Evolutionary conservation across 2,113 vertebrate genomes (phyloP).

Genomic region (Silurus meridionalis): DNA sequence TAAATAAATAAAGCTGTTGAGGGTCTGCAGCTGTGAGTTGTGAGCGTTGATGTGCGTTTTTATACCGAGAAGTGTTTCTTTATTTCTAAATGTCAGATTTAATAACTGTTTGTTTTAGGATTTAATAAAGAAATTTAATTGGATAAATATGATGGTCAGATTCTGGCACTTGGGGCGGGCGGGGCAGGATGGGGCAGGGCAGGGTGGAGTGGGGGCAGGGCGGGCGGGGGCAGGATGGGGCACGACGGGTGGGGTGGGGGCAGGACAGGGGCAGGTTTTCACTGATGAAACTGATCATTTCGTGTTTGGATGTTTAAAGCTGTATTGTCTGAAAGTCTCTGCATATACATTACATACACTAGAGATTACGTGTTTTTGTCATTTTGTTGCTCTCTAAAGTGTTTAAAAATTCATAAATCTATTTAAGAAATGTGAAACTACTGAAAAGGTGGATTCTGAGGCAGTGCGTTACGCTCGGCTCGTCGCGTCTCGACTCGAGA

Average conservation of each 20-base stretch:
- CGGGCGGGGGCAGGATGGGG: no score
- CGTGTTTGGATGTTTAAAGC: slow-evolving; percentile 41
- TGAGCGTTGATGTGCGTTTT: slow-evolving; percentile 17
- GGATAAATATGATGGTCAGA: slow-evolving; percentile 43
- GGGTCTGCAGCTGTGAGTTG: slow-evolving; percentile 1
- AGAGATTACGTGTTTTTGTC: slow-evolving; percentile 46
- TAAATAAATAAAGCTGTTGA: slow-evolving; percentile 6
- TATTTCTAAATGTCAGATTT: slow-evolving; percentile 26
- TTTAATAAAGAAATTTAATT: slow-evolving; percentile 26
- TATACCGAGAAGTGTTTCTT: slow-evolving; percentile 21
- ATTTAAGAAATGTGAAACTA: not conserved
- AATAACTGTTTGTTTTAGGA: slow-evolving; percentile 35
- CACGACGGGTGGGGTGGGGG: no score
- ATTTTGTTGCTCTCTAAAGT: slow-evolving; percentile 37
- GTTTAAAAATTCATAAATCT: slow-evolving; percentile 9
- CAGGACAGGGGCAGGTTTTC: not conserved
- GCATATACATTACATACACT: slow-evolving; percentile 38
- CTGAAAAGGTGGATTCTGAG: not conserved
- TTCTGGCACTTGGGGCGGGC: not conserved
- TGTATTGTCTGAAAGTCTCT: slow-evolving; percentile 39
- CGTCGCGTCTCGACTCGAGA: slow-evolving; percentile 9
- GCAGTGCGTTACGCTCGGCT: not conserved
- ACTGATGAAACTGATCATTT: slow-evolving; percentile 25
- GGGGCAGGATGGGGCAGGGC: not conserved
- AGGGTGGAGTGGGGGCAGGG: no score